Evolutionary conservation across 2,113 vertebrate genomes (phyloP), one percentile per base, ranked within the genome.

Genomic region (Forbesichthys agassizii): DNA sequence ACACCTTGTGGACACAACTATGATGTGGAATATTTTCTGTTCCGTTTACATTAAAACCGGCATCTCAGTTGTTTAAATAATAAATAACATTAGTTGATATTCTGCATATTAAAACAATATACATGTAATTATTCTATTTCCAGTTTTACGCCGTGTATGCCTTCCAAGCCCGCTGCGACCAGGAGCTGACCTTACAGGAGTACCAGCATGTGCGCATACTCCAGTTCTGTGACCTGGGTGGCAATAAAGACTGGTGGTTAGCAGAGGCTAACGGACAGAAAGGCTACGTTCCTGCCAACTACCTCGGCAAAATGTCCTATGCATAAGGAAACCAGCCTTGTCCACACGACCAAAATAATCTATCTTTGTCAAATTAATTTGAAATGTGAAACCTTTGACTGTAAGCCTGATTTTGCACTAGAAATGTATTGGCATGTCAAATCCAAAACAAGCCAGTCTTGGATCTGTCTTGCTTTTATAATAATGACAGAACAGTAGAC

Each of bases 191-290:
- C 55, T 89, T 99, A 77, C 94, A 96, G 72, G 96, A 97, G 76
- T 93, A 95, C 80, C 95, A 99, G 78, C 93, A 93, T 33, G 95
- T 99, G 64, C 93, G 89, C 4, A 97, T 99, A 77, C 90, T 99
- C 49, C 61, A 89, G 56, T 97, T 98, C 88, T 95, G 92, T 3
- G 98, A 99, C 87, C 85, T 95, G 56, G 96, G 96, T 57, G 96
- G 98, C 49, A 99, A 99, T 73, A 96, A 94, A 73, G 95, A 98
- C 58, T 99, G 98, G 98, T 99, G 98, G 98, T 78, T 99, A 55
- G 98, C 96, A 0, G 98, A 99, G 89, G 92, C 92, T 2, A 92
- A 96, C 12, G 98, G 98, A 49, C 95, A 95, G 75, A 95, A 77
- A 73, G 98, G 98, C 47, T 99, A 99, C 0, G 96, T 99, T 9